Conservation (phyloP, 2,888 invertebrate genomes). For the Erebia ligea region DNA sequence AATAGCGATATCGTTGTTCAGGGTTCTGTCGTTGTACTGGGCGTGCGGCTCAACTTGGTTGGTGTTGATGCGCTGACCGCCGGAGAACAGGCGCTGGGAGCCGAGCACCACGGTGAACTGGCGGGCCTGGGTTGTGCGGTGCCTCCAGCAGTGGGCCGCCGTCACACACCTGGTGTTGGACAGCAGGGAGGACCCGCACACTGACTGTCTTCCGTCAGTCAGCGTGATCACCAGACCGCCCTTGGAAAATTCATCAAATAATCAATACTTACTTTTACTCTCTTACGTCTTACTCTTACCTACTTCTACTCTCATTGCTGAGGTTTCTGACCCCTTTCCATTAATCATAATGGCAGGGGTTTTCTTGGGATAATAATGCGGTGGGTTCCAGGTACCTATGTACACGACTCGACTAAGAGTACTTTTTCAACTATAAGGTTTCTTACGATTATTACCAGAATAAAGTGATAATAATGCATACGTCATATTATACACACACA, state of each 20-base stretch:
- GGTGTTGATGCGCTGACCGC: constrained; percentile 49
- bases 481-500: no score
- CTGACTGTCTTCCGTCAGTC: constrained; percentile 46
- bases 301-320: no score
- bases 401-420: no score
- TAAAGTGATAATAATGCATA: no score
- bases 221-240: constrained; percentile 54
- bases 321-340: no score
- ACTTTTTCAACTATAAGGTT: no score
- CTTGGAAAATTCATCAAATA: constrained; percentile 29
- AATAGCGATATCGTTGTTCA: constrained; percentile 53
- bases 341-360: no score
- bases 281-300: no score
- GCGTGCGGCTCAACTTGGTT: constrained; percentile 47
- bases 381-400: no score
- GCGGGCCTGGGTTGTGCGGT: constrained; percentile 50
- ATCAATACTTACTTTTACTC: no score
- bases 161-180: constrained; percentile 51
- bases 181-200: constrained; percentile 60
- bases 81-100: constrained; percentile 48
- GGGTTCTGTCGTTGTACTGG: constrained; percentile 41
- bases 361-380: no score
- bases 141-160: constrained; percentile 57
- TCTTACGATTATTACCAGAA: no score
- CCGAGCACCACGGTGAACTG: constrained; percentile 57